A percentile compares a stretch with the other conserved stretches of the same genome.
These are phyloP conservation scores for Coregonus sp. DNA, from an alignment of 2,797 vertebrate species.

Conservation along the genomic window DNA sequence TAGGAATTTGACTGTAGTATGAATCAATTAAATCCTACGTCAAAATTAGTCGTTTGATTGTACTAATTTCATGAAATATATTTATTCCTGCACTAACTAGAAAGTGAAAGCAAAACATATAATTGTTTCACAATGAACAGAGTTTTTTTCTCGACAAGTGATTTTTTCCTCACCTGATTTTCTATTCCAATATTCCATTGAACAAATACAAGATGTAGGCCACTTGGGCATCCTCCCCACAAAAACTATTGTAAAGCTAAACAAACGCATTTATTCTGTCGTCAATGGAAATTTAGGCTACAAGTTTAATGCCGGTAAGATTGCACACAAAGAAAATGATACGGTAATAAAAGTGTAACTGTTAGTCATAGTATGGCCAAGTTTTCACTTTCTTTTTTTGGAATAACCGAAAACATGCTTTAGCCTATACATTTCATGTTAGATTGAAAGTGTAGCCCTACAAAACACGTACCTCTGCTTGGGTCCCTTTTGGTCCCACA, in stretches of 20 bases:
- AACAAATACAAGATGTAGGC: background rate
- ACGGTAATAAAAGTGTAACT: background rate
- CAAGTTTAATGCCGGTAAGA: background rate
- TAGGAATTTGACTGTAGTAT: too few species aligned
- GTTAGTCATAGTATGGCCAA: background rate
- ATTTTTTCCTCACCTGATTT: background rate
- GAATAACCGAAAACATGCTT: background rate
- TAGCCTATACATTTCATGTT: background rate
- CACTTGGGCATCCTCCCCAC: background rate
- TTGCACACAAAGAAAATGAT: background rate
- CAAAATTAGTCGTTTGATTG: too few species aligned
- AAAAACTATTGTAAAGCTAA: background rate
- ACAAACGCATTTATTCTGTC: background rate
- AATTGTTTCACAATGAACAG: too few species aligned
- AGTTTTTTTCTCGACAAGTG: background rate
- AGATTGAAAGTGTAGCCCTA: background rate
- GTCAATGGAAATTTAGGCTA: background rate
- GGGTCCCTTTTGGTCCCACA: rapidly evolving
- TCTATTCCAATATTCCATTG: background rate
- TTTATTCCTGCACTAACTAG: too few species aligned
- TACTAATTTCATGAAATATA: too few species aligned
- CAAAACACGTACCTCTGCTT: conserved; percentile 46
- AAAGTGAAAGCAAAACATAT: too few species aligned
- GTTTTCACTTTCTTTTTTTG: background rate
- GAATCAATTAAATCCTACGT: too few species aligned